These are phyloP conservation scores for Pelecanus crispus DNA, from an alignment of 2,113 vertebrate genomes.

Conservation along the genomic window DNA sequence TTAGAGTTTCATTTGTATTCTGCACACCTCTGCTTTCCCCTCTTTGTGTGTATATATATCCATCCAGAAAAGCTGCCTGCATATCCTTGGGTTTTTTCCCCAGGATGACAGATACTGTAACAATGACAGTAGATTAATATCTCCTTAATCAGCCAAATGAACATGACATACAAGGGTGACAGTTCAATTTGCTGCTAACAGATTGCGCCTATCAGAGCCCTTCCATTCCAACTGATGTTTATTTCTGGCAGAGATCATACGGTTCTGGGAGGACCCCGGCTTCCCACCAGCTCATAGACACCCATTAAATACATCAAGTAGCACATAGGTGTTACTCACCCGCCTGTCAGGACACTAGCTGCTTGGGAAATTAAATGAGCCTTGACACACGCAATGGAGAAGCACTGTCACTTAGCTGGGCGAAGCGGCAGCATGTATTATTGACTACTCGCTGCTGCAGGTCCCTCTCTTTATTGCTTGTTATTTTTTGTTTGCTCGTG, in stretches of 20 bases:
- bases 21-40: conserved; percentile 11
- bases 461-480: not conserved
- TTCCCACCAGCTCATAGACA: conserved; percentile 60
- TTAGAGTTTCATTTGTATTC: conserved; percentile 55
- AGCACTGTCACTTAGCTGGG: not conserved
- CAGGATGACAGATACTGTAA: conserved; percentile 69
- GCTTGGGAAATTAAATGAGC: conserved; percentile 42
- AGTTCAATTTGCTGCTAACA: conserved; percentile 97
- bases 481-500: not conserved
- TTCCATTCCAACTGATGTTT: conserved; percentile 77
- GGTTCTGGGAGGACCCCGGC: conserved; percentile 61
- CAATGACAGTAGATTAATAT: conserved; percentile 87
- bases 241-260: conserved; percentile 81
- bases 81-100: conserved; percentile 18
- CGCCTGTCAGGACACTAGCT: conserved; percentile 70
- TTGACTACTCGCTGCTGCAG: not conserved
- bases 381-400: not conserved
- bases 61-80: conserved; percentile 37
- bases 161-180: conserved; percentile 88
- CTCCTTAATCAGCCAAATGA: conserved; percentile 90
- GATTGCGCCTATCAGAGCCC: conserved; percentile 85
- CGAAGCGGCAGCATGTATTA: not conserved
- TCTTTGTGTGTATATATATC: not conserved
- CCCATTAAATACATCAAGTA: conserved; percentile 78
- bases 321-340: conserved; percentile 42